These are phyloP conservation scores for Petaurus breviceps DNA, from an alignment of 2,113 vertebrate genomes.

Conservation along the genomic window DNA sequence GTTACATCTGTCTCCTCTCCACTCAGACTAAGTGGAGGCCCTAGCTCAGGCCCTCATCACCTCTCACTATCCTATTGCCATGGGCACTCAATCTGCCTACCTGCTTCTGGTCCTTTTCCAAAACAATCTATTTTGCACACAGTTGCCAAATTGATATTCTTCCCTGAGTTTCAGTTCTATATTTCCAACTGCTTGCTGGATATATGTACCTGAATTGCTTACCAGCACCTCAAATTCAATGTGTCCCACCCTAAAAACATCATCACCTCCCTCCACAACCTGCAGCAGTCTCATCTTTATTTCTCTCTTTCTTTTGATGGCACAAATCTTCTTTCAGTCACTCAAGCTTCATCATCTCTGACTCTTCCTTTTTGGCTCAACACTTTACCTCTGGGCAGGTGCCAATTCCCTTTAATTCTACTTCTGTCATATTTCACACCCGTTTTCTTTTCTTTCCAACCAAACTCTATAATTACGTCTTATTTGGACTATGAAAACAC, in stretches of 20 bases:
- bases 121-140: neutral
- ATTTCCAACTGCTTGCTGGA: neutral
- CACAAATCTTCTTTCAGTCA: neutral
- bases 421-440: neutral
- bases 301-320: neutral
- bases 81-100: neutral
- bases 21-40: neutral
- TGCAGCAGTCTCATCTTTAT: neutral
- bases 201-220: neutral
- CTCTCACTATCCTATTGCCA: neutral
- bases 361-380: too few species aligned
- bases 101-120: neutral
- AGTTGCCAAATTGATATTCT: neutral
- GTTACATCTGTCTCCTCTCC: neutral
- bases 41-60: neutral
- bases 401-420: neutral
- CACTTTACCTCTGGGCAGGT: neutral
- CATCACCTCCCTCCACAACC: neutral
- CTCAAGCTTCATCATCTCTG: neutral
- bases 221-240: neutral
- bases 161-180: neutral
- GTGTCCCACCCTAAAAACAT: neutral
- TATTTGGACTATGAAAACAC: neutral
- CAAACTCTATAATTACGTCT: neutral
- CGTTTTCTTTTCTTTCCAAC: neutral